Conservation (phyloP, 1,140 invertebrate species). For the Hyphantria cunea region DNA sequence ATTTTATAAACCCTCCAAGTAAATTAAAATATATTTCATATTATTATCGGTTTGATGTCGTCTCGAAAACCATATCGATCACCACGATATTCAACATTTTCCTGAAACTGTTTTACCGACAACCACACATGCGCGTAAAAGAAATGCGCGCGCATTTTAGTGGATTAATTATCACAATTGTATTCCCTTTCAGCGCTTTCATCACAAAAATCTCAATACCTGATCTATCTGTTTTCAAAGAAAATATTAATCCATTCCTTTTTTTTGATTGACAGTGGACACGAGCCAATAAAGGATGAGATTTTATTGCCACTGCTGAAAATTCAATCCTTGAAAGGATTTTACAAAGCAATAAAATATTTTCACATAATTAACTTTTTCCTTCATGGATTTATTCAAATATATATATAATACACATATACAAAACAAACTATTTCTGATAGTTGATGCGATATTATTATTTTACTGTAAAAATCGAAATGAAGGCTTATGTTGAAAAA, state of each 20-base stretch:
- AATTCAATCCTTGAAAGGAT: no score
- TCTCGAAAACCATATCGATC: slow-evolving; percentile 28
- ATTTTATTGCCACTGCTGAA: no score
- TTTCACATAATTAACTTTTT: no score
- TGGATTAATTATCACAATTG: slow-evolving; percentile 7
- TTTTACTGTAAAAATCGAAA: neutral
- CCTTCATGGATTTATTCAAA: no score
- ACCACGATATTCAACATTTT: slow-evolving; percentile 13
- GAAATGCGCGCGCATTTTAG: slow-evolving; percentile 43
- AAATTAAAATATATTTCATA: neutral
- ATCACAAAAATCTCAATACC: slow-evolving; percentile 13
- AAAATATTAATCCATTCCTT: no score
- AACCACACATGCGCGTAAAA: neutral
- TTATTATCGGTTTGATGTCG: slow-evolving; percentile 34
- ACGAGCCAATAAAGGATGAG: no score
- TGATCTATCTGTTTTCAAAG: no score
- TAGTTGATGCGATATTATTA: neutral
- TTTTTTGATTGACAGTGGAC: no score
- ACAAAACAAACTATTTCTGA: no score
- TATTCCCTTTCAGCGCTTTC: slow-evolving; percentile 40
- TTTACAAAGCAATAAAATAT: no score
- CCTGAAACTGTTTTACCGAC: slow-evolving; percentile 30
- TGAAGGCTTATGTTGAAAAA: neutral
- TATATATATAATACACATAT: no score
- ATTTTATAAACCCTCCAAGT: no score